Base-by-base conservation (phyloP, 2,888 invertebrate species). In the Xestia ashworthii region DNA sequence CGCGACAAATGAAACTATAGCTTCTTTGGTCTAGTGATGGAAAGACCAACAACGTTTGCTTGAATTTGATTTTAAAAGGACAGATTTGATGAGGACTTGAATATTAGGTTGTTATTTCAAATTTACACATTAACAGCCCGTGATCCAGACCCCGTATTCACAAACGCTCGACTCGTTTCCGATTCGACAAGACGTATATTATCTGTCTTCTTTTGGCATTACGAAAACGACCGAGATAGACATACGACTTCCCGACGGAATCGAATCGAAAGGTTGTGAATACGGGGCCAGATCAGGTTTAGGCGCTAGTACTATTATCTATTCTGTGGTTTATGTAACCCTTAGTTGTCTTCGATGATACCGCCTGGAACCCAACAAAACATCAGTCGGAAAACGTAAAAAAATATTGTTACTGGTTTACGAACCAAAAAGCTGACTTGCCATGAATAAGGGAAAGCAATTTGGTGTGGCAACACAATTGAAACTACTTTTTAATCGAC, bases 391-490 rank as follows among this genome's bases (percentile, higher is more conserved):
- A 32, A 9, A 32, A 60, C 19, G 8, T 60, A 0, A 32, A 9
- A 60, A 32, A 32, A n/a, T 5, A 58, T 58, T 32, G 6, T 8
- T 32, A 32, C 8, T 8, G 32, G 60, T 14, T 60, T 32, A 32
- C 3, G 8, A 8, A 12, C 1, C 16, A 9, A 16, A 32, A 60
- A 5, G 14, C 41, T n/a, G 16, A 12, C 12, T 60, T 79, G 0
- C 53, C 53, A 41, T 0, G 32, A 41, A 14, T 11, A 11, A 46
- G 19, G 74, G 66, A 66, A 80, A 66, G 5, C 0, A 16, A 14
- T 41, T 55, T 22, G 1, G 1, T 22, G 80, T 85, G 83, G 88
- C 87, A 74, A 60, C 64, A 44, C 66, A 19, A 0, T 44, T 8
- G 0, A 38, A 38, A 14, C 16, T 50, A n/a, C 55, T 71, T 79